phyloP scores from a whole-genome alignment of 1,140 invertebrate genomes.

The Acyrthosiphon pisum region DNA sequence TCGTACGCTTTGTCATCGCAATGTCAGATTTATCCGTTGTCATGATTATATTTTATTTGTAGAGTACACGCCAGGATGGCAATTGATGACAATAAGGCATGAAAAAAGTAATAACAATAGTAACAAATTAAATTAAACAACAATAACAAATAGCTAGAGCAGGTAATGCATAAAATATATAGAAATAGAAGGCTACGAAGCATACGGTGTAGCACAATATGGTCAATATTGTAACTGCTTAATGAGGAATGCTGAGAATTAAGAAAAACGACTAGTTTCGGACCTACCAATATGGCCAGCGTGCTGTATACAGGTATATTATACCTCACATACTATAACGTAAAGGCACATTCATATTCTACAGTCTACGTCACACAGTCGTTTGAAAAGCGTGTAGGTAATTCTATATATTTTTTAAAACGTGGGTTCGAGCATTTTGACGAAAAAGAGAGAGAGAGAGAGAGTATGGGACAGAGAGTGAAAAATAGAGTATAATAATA shows the following conservation, averaged over 20 bases:
- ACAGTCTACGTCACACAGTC: neutral
- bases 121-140: neutral
- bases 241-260: neutral
- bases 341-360: neutral
- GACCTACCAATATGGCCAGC: neutral
- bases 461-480: too few relatives aligned
- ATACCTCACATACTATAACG: neutral
- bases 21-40: neutral
- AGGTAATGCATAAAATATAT: neutral
- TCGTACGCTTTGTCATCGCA: neutral
- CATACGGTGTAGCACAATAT: neutral
- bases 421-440: neutral
- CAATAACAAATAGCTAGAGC: neutral
- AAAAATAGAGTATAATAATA: constrained; percentile 3
- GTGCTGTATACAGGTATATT: too few relatives aligned
- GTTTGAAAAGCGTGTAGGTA: neutral
- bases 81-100: neutral
- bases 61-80: neutral
- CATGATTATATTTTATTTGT: neutral
- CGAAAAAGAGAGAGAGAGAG: neutral
- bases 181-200: neutral
- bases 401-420: neutral
- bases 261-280: neutral
- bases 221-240: neutral
- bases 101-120: neutral